Evolutionary conservation across 2,797 vertebrate species (phyloP).

Genomic region (Gambusia yucatana): DNA sequence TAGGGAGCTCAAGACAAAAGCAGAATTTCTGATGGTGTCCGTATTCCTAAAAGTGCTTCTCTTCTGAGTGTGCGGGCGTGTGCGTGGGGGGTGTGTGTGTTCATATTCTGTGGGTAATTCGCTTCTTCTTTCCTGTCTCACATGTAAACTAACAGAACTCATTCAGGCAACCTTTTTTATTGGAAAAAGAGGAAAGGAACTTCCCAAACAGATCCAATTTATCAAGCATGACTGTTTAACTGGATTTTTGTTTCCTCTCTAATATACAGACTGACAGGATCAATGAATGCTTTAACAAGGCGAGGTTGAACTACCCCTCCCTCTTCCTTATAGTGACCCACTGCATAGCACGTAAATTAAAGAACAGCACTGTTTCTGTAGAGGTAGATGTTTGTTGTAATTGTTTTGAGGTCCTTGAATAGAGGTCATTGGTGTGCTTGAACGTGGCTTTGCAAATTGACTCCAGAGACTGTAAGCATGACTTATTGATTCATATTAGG

Average conservation of each 20-base stretch:
- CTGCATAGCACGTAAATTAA: constrained; percentile 32
- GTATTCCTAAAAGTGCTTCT: constrained; percentile 4
- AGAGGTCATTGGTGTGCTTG: constrained; percentile 52
- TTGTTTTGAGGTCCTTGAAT: constrained; percentile 50
- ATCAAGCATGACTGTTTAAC: constrained; percentile 30
- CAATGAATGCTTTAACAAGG: constrained; percentile 46
- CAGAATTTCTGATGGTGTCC: constrained; percentile 35
- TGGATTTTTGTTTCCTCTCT: constrained; percentile 34
- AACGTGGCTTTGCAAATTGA: constrained; percentile 53
- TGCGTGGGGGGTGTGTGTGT: background rate
- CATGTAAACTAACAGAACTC: constrained; percentile 12
- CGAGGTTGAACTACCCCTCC: constrained; percentile 41
- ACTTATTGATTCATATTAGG: constrained; percentile 72
- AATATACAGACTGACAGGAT: constrained; percentile 40
- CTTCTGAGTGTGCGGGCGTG: background rate
- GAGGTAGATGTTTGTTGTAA: constrained; percentile 27
- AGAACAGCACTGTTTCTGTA: constrained; percentile 27
- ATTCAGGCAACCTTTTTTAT: constrained; percentile 15
- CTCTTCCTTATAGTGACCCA: constrained; percentile 28
- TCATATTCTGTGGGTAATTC: constrained; percentile 9
- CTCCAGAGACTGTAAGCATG: constrained; percentile 50
- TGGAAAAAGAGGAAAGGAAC: constrained; percentile 26
- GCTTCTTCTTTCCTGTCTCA: constrained; percentile 14
- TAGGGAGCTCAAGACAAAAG: constrained; percentile 13
- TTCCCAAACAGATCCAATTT: constrained; percentile 31